phyloP scores from a whole-genome alignment of 2,797 vertebrate genomes.

The Gambelia wislizenii region DNA sequence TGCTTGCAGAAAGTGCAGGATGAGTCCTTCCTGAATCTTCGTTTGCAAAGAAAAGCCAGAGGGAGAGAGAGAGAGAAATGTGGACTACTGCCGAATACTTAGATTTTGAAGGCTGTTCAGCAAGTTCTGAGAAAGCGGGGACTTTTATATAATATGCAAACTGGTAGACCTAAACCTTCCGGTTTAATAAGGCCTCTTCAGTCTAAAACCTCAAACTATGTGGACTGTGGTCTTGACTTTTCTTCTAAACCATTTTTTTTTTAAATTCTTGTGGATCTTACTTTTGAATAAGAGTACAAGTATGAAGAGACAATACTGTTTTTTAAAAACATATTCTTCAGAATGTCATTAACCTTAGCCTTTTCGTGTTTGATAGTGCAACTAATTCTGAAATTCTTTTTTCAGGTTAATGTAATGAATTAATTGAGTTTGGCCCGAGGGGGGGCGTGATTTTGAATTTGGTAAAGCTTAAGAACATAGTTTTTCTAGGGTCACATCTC shows the following conservation, averaged over 20 bases:
- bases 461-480: not conserved
- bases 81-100: not conserved
- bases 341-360: conserved; percentile 17
- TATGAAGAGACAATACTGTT: not conserved
- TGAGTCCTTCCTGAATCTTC: too few relatives aligned
- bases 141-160: not conserved
- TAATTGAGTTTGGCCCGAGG: not conserved
- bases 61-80: too few relatives aligned
- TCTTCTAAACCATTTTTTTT: not conserved
- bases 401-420: not conserved
- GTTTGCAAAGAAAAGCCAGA: too few relatives aligned
- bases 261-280: conserved; percentile 3
- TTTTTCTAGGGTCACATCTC: conserved; percentile 52
- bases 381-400: not conserved
- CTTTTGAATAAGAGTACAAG: conserved; percentile 31
- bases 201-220: not conserved
- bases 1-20: too few relatives aligned
- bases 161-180: not conserved
- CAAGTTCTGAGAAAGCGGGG: accelerated
- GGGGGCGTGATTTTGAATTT: accelerated
- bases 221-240: not conserved
- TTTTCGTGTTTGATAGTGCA: conserved; percentile 24
- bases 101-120: conserved; percentile 6
- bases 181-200: not conserved
- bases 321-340: conserved; percentile 24